Evolutionary conservation across 2,797 vertebrate genomes (phyloP).

Genomic region (Fringilla coelebs): DNA sequence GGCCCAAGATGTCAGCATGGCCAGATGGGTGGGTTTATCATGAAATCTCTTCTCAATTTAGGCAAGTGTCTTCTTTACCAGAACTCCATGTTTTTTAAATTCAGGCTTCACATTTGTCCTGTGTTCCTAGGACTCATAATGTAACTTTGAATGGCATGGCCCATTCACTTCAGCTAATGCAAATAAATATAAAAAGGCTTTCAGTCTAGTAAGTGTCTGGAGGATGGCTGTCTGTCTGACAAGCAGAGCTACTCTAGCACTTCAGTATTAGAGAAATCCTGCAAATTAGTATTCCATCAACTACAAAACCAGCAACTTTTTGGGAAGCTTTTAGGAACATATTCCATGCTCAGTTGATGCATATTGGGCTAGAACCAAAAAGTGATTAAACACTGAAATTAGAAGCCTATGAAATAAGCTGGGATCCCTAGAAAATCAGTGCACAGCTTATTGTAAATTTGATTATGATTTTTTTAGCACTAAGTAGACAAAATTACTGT

Average conservation of each 20-base stretch:
- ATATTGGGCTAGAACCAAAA: conserved; percentile 47
- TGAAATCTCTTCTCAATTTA: conserved; percentile 6
- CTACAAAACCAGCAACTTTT: conserved; percentile 40
- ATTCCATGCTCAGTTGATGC: conserved; percentile 44
- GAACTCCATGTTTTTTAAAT: background rate
- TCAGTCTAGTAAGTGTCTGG: conserved; percentile 6
- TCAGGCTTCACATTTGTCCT: background rate
- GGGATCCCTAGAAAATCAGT: conserved; percentile 52
- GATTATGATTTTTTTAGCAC: conserved; percentile 58
- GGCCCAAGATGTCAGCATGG: background rate
- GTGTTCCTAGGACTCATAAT: background rate
- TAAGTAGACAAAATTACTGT: conserved; percentile 58
- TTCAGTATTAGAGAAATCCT: conserved; percentile 56
- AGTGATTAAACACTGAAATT: conserved; percentile 52
- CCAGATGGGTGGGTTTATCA: background rate
- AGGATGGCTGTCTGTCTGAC: conserved; percentile 25
- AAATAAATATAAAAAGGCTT: background rate
- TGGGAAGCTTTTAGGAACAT: conserved; percentile 43
- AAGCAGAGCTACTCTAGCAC: conserved; percentile 13
- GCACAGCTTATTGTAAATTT: conserved; percentile 57
- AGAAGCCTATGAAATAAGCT: conserved; percentile 50
- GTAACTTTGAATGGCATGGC: background rate
- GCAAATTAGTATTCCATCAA: conserved; percentile 56
- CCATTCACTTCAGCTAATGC: background rate
- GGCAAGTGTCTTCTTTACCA: background rate